Base-by-base conservation (phyloP, 2,797 vertebrate genomes). In the Acanthis flammea region DNA sequence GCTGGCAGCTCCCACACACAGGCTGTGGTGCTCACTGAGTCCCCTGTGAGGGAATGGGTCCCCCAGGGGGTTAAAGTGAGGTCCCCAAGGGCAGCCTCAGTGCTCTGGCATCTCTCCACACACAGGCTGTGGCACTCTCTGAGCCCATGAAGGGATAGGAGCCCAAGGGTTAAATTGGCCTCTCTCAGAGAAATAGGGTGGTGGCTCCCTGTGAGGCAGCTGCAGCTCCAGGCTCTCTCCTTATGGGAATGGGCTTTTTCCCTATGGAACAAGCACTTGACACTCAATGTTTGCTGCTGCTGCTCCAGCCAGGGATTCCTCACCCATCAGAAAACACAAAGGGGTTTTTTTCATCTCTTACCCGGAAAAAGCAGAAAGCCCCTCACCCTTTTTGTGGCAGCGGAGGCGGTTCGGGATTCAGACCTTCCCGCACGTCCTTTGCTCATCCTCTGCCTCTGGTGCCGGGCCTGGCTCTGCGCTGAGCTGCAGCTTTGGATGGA, bases 171-270 rank as follows among this genome's bases (percentile, higher is more conserved):
- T 70, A 74, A 70, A 60, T 37, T 27, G 3, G 51, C 33, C 25
- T 33, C 8, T 19, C 30, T 28, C n/a, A 77, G 25, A 21, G 24
- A 31, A 57, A 23, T 5, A 35, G 44, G 19, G 11, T 35, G 53
- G 41, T 16, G 30, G 31, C 19, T 80, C 19, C 8, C 57, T 63
- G 2, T 2, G 8, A 41, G 39, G 37, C 42, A 55, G 42, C 44
- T 70, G 31, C 0, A 0, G 25, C 60, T 76, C 37, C 23, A 39
- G 35, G 14, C 54, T 25, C 8, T 4, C 14, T 18, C 1, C 4
- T 10, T 28, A 44, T 19, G 39, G 70, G 27, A 42, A 33, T 9
- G 27, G 10, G 35, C 15, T 47, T 74, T 74, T 71, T n/a, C 16
- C 58, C 15, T 51, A 39, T 3, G 8, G 41, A 84, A 13, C 8